phyloP scores from a whole-genome alignment of 2,888 invertebrate genomes.

The Ligdia adustata region DNA sequence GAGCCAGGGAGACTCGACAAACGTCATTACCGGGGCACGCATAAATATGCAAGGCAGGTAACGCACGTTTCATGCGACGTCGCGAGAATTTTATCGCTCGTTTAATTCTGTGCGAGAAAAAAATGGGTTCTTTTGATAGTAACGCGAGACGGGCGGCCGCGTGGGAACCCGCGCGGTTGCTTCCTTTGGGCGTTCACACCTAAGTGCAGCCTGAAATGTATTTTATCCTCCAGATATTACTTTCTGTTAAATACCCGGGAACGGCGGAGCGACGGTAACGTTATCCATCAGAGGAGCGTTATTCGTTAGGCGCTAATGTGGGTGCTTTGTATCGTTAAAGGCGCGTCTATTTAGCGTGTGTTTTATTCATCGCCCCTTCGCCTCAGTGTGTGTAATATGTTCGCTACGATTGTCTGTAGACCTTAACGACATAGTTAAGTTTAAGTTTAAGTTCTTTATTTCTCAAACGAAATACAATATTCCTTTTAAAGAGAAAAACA shows the following conservation, averaged over 20 bases:
- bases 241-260: conserved; percentile 71
- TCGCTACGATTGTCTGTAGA: conserved; percentile 59
- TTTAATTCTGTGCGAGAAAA: conserved; percentile 81
- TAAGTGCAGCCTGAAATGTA: conserved; percentile 79
- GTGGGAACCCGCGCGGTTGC: conserved; percentile 75
- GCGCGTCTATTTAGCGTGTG: conserved; percentile 67
- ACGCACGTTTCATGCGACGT: conserved; percentile 84
- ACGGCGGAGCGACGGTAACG: conserved; percentile 63
- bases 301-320: conserved; percentile 74
- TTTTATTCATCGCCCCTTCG: conserved; percentile 73
- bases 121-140: conserved; percentile 76
- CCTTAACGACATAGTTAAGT: conserved; percentile 67
- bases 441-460: too few relatives aligned
- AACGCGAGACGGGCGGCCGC: conserved; percentile 73
- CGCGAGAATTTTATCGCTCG: conserved; percentile 83
- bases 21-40: conserved; percentile 81
- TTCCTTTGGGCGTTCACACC: conserved; percentile 60
- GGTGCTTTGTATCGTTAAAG: conserved; percentile 60
- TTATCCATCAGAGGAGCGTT: conserved; percentile 72
- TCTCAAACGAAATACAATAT: too few relatives aligned
- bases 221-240: conserved; percentile 76
- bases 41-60: conserved; percentile 84
- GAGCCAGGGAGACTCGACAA: conserved; percentile 70
- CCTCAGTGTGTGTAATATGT: conserved; percentile 59
- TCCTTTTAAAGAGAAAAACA: too few relatives aligned